A percentile compares a stretch with the other conserved stretches of the same genome.
These are phyloP conservation scores for Ptychoptera albimana DNA, from an alignment of 2,888 invertebrate genomes.

Conservation along the genomic window DNA sequence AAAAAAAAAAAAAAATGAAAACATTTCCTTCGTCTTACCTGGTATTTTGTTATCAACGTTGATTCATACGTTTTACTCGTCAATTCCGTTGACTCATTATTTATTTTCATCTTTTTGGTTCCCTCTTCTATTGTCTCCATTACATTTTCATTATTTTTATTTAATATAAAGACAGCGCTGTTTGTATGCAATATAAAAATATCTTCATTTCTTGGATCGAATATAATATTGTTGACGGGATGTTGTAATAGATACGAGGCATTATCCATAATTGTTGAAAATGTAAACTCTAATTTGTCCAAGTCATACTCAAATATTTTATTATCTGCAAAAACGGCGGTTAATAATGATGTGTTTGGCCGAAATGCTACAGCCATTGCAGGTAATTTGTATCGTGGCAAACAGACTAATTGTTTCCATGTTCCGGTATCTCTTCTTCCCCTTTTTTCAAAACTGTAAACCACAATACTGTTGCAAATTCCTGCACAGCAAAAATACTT, in stretches of 20 bases:
- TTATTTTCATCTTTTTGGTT: constrained; percentile 18
- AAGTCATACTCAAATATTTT: constrained; percentile 68
- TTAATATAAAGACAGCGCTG: constrained; percentile 1
- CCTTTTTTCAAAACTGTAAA: constrained; percentile 33
- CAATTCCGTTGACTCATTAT: constrained; percentile 5
- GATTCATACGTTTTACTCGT: too few relatives aligned
- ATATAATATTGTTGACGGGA: constrained; percentile 39
- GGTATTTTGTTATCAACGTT: too few relatives aligned
- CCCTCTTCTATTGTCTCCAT: background rate
- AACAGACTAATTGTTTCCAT: constrained; percentile 34
- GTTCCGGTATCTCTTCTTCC: constrained; percentile 22
- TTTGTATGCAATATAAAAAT: constrained; percentile 39
- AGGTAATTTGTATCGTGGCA: constrained; percentile 54
- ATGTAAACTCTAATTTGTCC: constrained; percentile 41
- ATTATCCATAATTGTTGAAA: constrained; percentile 41
- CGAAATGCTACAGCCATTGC: constrained; percentile 60
- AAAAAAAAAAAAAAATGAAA: constrained; percentile 1
- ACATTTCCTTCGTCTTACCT: too few relatives aligned
- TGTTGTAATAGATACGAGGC: constrained; percentile 30
- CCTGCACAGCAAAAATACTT: constrained; percentile 53
- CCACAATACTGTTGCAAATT: constrained; percentile 42
- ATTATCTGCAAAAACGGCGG: constrained; percentile 64
- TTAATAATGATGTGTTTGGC: constrained; percentile 37
- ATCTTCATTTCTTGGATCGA: constrained; percentile 44
- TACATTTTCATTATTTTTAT: background rate